These are phyloP conservation scores for Ectemnius continuus DNA, from an alignment of 2,888 invertebrate genomes.

Conservation along the genomic window DNA sequence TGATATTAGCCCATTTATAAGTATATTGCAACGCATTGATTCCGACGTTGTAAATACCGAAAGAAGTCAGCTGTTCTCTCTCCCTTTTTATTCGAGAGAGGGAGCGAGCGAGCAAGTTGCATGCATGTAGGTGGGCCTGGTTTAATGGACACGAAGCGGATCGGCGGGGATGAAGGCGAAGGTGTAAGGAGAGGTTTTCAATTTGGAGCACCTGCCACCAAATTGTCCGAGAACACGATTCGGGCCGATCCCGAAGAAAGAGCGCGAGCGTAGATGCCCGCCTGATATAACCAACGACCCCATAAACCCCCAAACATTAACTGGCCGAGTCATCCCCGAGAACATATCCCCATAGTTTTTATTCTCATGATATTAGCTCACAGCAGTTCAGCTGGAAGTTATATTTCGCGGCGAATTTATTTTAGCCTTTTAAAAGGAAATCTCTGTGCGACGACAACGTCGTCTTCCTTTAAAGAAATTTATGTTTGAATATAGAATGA, in stretches of 20 bases:
- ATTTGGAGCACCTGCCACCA: constrained; percentile 67
- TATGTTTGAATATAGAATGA: too few relatives aligned
- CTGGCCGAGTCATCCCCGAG: too few relatives aligned
- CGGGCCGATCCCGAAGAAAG: constrained; percentile 38
- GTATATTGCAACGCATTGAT: too few relatives aligned
- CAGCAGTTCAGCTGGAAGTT: too few relatives aligned
- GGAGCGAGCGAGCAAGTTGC: background rate
- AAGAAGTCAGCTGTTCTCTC: constrained; percentile 15
- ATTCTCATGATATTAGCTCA: too few relatives aligned
- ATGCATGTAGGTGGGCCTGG: constrained; percentile 52
- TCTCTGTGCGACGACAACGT: too few relatives aligned
- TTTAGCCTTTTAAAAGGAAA: too few relatives aligned
- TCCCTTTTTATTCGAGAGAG: constrained; percentile 12
- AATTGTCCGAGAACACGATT: constrained; percentile 56
- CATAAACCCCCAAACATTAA: constrained; percentile 3
- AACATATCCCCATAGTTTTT: too few relatives aligned
- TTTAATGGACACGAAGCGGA: constrained; percentile 63
- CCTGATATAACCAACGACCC: background rate
- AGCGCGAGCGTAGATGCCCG: constrained; percentile 10
- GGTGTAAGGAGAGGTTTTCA: constrained; percentile 63
- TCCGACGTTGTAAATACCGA: too few relatives aligned
- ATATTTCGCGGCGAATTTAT: too few relatives aligned
- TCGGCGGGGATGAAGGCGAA: constrained; percentile 58
- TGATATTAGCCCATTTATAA: too few relatives aligned
- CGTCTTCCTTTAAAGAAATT: too few relatives aligned